Percentiles rank a stretch among this genome's conserved stretches.
phyloP scores from a whole-genome alignment of 2,113 vertebrate genomes.

The Oenanthe melanoleuca region DNA sequence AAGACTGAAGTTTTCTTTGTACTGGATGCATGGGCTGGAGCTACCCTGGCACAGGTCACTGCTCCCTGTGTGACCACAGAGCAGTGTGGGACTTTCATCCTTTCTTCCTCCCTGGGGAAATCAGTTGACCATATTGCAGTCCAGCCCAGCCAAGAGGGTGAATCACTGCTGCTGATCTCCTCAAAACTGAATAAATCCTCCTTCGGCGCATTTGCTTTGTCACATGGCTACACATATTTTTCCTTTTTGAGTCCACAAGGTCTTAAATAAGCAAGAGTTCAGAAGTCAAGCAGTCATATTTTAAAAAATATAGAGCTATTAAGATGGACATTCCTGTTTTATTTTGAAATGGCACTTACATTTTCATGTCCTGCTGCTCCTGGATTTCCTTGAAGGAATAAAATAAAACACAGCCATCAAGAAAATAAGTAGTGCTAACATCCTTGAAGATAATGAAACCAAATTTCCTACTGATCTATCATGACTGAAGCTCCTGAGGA shows the following conservation, averaged over 20 bases:
- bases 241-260: not conserved
- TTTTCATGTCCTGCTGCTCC: not conserved
- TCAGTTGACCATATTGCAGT: not conserved
- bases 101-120: not conserved
- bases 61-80: not conserved
- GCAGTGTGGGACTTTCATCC: not conserved
- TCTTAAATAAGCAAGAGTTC: slow-evolving; percentile 24
- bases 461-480: not conserved
- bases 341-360: not conserved
- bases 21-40: not conserved
- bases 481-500: not conserved
- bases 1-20: not conserved
- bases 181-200: not conserved
- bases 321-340: not conserved
- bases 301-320: not conserved
- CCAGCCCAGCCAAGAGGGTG: not conserved
- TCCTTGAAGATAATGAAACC: not conserved
- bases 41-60: not conserved
- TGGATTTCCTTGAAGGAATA: not conserved
- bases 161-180: slow-evolving; percentile 26
- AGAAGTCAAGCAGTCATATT: not conserved
- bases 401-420: not conserved
- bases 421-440: not conserved
- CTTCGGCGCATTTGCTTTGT: not conserved
- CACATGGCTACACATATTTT: slow-evolving; percentile 14